Evolutionary conservation across 2,888 invertebrate species (phyloP).

Genomic region (Drosophila conformis): DNA sequence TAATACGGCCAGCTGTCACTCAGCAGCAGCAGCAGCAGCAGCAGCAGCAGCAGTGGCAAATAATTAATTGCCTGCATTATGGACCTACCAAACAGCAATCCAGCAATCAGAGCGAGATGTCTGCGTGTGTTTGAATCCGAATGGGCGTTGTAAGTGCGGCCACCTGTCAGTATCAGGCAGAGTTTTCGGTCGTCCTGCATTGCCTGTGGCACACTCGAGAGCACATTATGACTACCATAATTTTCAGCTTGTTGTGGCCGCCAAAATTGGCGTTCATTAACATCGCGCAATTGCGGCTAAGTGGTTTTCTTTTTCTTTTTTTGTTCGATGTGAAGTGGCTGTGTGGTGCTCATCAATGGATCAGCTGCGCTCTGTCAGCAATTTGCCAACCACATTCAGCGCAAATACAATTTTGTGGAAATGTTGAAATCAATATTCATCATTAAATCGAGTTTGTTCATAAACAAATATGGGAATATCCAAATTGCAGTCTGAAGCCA

Average conservation of each 20-base stretch:
- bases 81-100: constrained; percentile 19
- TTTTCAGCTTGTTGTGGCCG: constrained; percentile 76
- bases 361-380: constrained; percentile 23
- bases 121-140: not conserved
- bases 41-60: constrained; percentile 56
- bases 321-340: constrained; percentile 24
- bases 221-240: constrained; percentile 64
- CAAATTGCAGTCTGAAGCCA: not conserved
- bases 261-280: constrained; percentile 75
- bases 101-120: not conserved
- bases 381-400: constrained; percentile 29
- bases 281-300: constrained; percentile 73
- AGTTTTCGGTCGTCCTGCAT: constrained; percentile 24
- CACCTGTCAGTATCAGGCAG: constrained; percentile 51
- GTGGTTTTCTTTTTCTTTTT: constrained; percentile 47
- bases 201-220: not conserved
- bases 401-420: not conserved
- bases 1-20: constrained; percentile 72
- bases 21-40: constrained; percentile 49
- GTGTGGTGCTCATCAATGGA: constrained; percentile 19
- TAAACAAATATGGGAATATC: not conserved
- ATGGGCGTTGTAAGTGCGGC: constrained; percentile 46
- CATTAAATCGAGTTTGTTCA: not conserved
- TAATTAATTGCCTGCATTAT: constrained; percentile 77
- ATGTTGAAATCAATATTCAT: not conserved